phyloP scores from a whole-genome alignment of 2,888 invertebrate species.

The Pecten maximus region DNA sequence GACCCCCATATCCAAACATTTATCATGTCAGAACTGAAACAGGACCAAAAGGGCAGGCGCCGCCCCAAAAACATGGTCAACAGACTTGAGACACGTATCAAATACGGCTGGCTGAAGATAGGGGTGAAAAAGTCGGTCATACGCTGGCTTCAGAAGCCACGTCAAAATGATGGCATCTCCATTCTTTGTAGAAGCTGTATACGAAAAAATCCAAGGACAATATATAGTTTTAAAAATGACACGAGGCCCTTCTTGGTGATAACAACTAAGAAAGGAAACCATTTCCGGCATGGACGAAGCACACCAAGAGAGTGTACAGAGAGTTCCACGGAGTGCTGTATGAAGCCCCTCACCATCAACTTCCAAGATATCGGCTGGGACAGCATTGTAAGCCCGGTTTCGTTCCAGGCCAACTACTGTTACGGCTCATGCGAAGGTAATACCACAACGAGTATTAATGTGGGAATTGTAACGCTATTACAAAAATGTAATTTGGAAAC shows the following conservation, averaged over 20 bases:
- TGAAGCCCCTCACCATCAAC: constrained; percentile 63
- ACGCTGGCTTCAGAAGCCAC: constrained; percentile 69
- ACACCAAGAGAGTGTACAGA: constrained; percentile 58
- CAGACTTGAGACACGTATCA: constrained; percentile 66
- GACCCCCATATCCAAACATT: constrained; percentile 70
- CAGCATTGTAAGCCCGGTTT: constrained; percentile 63
- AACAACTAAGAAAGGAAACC: constrained; percentile 51
- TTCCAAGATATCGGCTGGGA: constrained; percentile 69
- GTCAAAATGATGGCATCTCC: constrained; percentile 66
- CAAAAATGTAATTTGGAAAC: too few relatives aligned
- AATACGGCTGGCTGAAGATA: constrained; percentile 74
- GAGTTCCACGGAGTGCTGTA: constrained; percentile 64
- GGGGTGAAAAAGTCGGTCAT: constrained; percentile 66
- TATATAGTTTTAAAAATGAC: constrained; percentile 67
- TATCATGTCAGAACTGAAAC: constrained; percentile 66
- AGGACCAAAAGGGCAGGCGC: constrained; percentile 52
- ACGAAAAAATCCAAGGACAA: constrained; percentile 63
- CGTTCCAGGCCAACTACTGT: constrained; percentile 68
- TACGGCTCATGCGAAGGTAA: constrained; percentile 70
- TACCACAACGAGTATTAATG: background rate
- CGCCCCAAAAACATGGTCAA: constrained; percentile 65
- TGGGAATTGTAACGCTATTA: background rate
- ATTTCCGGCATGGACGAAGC: constrained; percentile 54
- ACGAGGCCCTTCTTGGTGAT: constrained; percentile 66
- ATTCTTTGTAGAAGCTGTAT: constrained; percentile 72